Evolutionary conservation across 2,888 invertebrate genomes (phyloP), one percentile per base, ranked within the genome.

Genomic region (Machimus atricapillus): DNA sequence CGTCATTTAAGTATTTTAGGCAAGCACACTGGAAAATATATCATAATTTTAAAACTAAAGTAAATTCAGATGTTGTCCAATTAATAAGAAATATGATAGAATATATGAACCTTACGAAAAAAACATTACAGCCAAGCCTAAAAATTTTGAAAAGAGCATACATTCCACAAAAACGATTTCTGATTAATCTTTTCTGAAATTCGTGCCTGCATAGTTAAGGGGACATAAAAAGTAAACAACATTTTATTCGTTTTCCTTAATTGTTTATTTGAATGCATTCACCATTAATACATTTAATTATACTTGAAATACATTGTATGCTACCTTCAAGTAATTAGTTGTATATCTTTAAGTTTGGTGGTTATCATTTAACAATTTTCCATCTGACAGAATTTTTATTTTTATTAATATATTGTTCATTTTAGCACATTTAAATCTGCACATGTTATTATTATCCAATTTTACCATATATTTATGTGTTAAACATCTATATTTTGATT

Each of bases 361-460:
- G 73, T 85, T 74, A 74, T 73, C 19, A 52, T 37, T 83, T 85
- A 85, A 31, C 43, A 74, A 74, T 73, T 74, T 83, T 85, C 43
- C 74, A 52, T 82, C 23, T n/a, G 14, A 82, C 56, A 56, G 58
- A 37, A 82, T n/a, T 82, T 82, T 66, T 58, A 16, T 46, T 46
- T 46, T 46, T 46, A 23, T 19, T 82, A 82, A 66, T 40, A 66
- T 82, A 82, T 58, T 58, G 19, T 46, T 52, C 66, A 58, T 19
- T 82, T 82, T 82, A 82, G 82, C 82, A 82, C 82, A 82, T 82
- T 66, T 82, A 66, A 46, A 82, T 82, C 82, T 82, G 58, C 66
- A 37, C 58, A 12, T 52, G n/a, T 82, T 58, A 82, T 37, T n/a
- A 37, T 58, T 82, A 82, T 82, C 52, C 58, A 82, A 82, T 16